Base-by-base conservation (phyloP, 2,797 vertebrate genomes). In the Dendrocincla tyrannina region DNA sequence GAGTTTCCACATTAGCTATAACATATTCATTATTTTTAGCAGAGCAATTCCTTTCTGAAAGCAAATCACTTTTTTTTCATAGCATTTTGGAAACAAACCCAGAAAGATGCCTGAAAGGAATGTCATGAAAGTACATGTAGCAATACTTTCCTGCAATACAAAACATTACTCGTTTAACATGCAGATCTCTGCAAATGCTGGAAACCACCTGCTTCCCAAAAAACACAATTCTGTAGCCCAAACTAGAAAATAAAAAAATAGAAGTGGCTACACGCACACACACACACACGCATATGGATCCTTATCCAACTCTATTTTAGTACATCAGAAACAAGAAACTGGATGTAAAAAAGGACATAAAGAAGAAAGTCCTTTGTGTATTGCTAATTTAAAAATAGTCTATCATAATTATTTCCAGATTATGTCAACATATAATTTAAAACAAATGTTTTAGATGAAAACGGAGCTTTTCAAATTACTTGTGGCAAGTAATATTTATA, bases 21-120 rank as follows among this genome's bases (percentile, higher is more conserved):
- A 69, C 37, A 47, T 94, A 95, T 88, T 95, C 91, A 95, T 96
- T 94, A 93, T 95, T 94, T 96, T 89, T 89, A 96, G 97, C 80
- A 63, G 80, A 93, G 92, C 83, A 94, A 80, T 96, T 92, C 64
- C 37, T 92, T 86, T 92, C 62, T 92, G 83, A 95, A 96, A 91
- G 82, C 85, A 95, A 96, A 95, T 96, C 49, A 82, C 66, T 42
- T 13, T 66, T 70, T 60, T 50, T 82, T 41, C 32, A 23, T 32
- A 76, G 49, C 55, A 46, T 77, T 90, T 87, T 91, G 85, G 92
- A 92, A 92, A 92, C 1, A 33, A 89, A 74, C 28, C 60, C 88
- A 37, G 84, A 75, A 77, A 74, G 75, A 58, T 92, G 59, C 88
- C 44, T 90, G 89, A 94, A 97, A 90, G 18, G 58, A 89, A 89